phyloP scores from a whole-genome alignment of 2,113 vertebrate species.

The Entosphenus tridentatus region DNA sequence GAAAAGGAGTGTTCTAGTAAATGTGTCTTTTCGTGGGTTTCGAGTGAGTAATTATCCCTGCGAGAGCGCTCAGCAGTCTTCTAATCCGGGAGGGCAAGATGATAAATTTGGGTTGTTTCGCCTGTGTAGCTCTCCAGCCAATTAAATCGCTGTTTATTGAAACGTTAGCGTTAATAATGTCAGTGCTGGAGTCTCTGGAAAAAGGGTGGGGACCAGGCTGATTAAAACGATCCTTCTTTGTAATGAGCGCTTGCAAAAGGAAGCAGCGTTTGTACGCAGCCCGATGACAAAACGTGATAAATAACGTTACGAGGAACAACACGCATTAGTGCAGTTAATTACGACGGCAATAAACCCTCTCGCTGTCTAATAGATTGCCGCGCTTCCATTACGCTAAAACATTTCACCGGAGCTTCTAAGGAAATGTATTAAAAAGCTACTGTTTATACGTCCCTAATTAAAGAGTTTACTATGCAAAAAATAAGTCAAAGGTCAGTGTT shows the following conservation, averaged over 20 bases:
- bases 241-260: constrained; percentile 3
- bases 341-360: constrained; percentile 3
- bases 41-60: constrained; percentile 3
- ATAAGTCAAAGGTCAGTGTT: too few relatives aligned
- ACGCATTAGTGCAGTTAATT: constrained; percentile 6
- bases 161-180: constrained; percentile 6
- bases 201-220: constrained; percentile 1
- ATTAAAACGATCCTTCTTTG: constrained; percentile 7
- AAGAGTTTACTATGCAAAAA: too few relatives aligned
- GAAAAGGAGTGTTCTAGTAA: constrained; percentile 1
- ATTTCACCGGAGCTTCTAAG: not conserved
- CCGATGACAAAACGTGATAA: constrained; percentile 5
- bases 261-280: constrained; percentile 1
- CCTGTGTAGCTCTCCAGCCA: constrained; percentile 2
- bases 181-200: constrained; percentile 2
- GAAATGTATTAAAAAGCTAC: not conserved
- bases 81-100: constrained; percentile 1
- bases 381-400: constrained; percentile 5
- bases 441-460: not conserved
- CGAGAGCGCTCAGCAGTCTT: constrained; percentile 1
- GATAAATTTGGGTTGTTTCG: constrained; percentile 6
- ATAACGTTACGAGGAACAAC: constrained; percentile 1
- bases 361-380: constrained; percentile 4
- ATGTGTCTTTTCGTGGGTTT: constrained; percentile 1
- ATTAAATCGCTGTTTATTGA: constrained; percentile 6